Evolutionary conservation across 1,140 invertebrate species (phyloP).

Genomic region (Drosophila ambigua): DNA sequence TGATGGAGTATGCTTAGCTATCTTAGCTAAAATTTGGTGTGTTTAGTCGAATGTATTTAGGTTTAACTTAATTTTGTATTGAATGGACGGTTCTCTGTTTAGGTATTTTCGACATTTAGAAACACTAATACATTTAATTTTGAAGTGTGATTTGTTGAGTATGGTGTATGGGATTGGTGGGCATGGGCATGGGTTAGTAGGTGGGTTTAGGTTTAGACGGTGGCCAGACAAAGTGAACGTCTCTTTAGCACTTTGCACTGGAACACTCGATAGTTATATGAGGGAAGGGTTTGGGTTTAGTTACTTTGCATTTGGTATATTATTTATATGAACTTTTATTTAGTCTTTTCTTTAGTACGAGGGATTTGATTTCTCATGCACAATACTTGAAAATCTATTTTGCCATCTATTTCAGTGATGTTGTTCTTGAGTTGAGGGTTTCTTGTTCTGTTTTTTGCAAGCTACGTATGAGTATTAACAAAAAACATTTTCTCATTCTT

Average conservation of each 20-base stretch:
- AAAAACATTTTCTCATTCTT: constrained; percentile 51
- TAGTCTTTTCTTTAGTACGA: constrained; percentile 74
- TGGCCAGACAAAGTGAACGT: constrained; percentile 31
- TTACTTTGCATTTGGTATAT: constrained; percentile 50
- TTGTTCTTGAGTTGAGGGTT: constrained; percentile 17
- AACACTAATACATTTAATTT: constrained; percentile 24
- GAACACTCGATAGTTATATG: constrained; percentile 8
- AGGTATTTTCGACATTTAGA: constrained; percentile 42
- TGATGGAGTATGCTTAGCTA: constrained; percentile 43
- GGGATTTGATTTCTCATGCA: constrained; percentile 83
- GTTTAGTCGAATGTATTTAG: constrained; percentile 47
- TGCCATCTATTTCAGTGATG: constrained; percentile 61
- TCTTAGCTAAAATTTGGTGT: constrained; percentile 38
- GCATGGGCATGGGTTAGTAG: constrained; percentile 10
- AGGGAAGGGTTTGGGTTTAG: constrained; percentile 36
- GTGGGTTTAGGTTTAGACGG: constrained; percentile 3
- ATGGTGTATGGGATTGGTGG: constrained; percentile 32
- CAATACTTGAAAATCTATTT: constrained; percentile 84
- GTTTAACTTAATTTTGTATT: constrained; percentile 37
- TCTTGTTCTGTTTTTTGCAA: constrained; percentile 54
- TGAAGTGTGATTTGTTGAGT: constrained; percentile 17
- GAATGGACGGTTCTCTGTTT: constrained; percentile 49
- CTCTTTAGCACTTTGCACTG: constrained; percentile 23
- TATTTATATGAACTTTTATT: constrained; percentile 70
- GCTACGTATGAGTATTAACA: constrained; percentile 57